Conservation (phyloP, 2,113 vertebrate species). For the Hipposideros armiger region DNA sequence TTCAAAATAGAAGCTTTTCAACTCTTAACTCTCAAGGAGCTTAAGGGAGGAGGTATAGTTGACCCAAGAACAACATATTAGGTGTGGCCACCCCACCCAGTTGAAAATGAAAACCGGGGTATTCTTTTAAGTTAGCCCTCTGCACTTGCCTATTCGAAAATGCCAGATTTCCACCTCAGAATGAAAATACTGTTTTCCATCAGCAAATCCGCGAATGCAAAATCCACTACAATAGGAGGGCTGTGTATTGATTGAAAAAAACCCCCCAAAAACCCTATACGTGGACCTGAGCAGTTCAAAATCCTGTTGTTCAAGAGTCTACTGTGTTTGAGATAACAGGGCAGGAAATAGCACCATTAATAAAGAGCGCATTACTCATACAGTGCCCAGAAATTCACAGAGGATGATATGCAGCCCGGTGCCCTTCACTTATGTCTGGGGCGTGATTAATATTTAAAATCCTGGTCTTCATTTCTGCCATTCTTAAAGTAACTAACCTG, state of each 20-base stretch:
- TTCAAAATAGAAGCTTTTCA: conserved; percentile 24
- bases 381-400: not conserved
- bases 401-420: not conserved
- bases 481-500: conserved; percentile 9
- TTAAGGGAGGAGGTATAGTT: not conserved
- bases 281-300: not conserved
- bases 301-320: not conserved
- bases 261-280: not conserved
- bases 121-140: not conserved
- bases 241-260: not conserved
- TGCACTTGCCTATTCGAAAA: not conserved
- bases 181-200: not conserved
- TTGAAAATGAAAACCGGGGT: not conserved
- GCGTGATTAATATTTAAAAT: conserved; percentile 33
- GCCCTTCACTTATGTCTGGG: not conserved
- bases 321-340: not conserved
- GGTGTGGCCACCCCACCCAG: not conserved
- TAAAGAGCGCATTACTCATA: not conserved
- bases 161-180: no score
- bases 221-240: not conserved
- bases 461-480: not conserved
- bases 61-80: not conserved
- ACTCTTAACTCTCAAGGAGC: not conserved
- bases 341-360: not conserved
- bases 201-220: not conserved